These are phyloP conservation scores for Drosophila trapezifrons DNA, from an alignment of 1,140 invertebrate genomes.

Conservation along the genomic window DNA sequence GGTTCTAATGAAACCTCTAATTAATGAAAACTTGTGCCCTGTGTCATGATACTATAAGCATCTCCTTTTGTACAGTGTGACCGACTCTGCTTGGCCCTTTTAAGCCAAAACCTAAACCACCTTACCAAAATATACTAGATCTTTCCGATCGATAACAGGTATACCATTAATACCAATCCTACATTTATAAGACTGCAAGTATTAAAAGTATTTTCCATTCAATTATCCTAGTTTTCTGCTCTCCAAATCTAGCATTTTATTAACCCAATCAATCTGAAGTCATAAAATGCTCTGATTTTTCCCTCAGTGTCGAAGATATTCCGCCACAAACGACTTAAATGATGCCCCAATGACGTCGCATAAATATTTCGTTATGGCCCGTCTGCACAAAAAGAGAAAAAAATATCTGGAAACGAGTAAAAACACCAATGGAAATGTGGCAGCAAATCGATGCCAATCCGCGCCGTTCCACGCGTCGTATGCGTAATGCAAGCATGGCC, in stretches of 20 bases:
- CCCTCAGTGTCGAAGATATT: constrained; percentile 14
- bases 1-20: no score
- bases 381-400: constrained; percentile 16
- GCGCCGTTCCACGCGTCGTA: constrained; percentile 50
- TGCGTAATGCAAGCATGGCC: constrained; percentile 59
- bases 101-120: no score
- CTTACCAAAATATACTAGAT: no score
- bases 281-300: neutral
- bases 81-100: no score
- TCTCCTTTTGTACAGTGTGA: no score
- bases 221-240: neutral
- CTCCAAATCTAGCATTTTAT: neutral
- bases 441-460: constrained; percentile 63
- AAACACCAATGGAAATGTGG: constrained; percentile 56
- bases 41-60: no score
- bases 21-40: no score
- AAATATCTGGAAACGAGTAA: constrained; percentile 8
- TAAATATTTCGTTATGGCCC: constrained; percentile 74
- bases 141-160: no score
- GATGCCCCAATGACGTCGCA: constrained; percentile 78
- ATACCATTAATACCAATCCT: no score
- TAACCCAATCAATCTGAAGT: no score
- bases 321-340: constrained; percentile 66
- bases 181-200: neutral
- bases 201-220: neutral